Percentiles rank a stretch among this genome's conserved stretches.
Conservation (phyloP, 2,797 vertebrate genomes). For the Poeciliopsis paucimaculata region DNA sequence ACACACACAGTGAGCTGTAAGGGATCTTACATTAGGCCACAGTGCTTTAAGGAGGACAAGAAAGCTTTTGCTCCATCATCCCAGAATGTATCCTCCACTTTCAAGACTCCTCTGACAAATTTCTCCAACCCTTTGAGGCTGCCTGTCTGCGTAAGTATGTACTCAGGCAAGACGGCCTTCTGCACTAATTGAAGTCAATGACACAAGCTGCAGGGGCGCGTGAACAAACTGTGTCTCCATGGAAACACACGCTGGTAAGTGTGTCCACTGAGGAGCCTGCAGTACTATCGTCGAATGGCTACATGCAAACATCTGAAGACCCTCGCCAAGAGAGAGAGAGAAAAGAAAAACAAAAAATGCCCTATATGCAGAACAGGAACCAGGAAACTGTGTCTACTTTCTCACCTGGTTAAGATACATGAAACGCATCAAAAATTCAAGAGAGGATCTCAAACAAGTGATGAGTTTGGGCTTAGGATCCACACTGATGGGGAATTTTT, state of each 20-base stretch:
- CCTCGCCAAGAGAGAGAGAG: neutral
- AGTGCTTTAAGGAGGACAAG: conserved; percentile 17
- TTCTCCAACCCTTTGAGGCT: conserved; percentile 55
- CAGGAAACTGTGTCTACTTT: neutral
- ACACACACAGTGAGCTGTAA: neutral
- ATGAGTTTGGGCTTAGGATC: neutral
- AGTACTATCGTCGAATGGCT: conserved; percentile 55
- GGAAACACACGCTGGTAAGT: conserved; percentile 76
- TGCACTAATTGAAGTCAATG: conserved; percentile 82
- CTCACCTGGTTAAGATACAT: neutral
- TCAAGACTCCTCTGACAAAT: conserved; percentile 48
- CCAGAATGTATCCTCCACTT: conserved; percentile 11
- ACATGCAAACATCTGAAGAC: conserved; percentile 39
- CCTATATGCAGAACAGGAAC: neutral
- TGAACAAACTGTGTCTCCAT: conserved; percentile 78
- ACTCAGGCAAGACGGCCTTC: conserved; percentile 65
- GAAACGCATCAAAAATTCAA: neutral
- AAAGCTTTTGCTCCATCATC: conserved; percentile 9
- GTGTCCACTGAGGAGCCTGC: conserved; percentile 59
- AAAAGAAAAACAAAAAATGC: neutral
- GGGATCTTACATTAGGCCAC: neutral
- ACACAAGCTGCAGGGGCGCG: conserved; percentile 68
- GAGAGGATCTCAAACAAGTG: neutral
- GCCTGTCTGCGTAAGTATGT: conserved; percentile 63
- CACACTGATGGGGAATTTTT: neutral